Evolutionary conservation across 2,797 vertebrate genomes (phyloP).

Genomic region (Manis javanica): DNA sequence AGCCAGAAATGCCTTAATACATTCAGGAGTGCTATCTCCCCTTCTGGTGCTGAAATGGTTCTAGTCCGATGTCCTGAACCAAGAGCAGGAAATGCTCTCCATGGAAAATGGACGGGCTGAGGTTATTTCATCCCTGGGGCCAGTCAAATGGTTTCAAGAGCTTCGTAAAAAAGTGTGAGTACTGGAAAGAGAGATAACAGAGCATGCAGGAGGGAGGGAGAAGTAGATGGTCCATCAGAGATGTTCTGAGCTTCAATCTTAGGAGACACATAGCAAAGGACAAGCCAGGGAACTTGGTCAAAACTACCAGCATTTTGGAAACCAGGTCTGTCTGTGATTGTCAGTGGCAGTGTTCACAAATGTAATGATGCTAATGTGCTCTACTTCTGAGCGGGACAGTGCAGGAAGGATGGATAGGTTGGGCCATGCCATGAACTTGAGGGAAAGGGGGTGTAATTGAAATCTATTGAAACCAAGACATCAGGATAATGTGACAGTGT

Average conservation of each 20-base stretch:
- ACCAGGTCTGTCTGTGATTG: not conserved
- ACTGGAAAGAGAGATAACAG: not conserved
- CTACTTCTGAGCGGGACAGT: not conserved
- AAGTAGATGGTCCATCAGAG: too few species aligned
- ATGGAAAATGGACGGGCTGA: not conserved
- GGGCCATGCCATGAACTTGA: not conserved
- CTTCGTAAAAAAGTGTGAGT: not conserved
- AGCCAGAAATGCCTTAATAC: not conserved
- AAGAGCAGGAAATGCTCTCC: not conserved
- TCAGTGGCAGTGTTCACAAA: not conserved
- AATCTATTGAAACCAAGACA: not conserved
- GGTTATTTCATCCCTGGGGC: not conserved
- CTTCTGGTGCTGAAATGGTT: not conserved
- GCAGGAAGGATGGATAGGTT: not conserved
- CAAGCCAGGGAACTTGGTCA: not conserved
- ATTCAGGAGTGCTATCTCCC: not conserved
- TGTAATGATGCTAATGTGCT: not conserved
- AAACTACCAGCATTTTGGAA: not conserved
- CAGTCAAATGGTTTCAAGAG: not conserved
- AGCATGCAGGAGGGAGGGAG: not conserved
- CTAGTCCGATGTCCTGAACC: not conserved
- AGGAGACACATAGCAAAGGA: not conserved
- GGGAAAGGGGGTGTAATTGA: not conserved
- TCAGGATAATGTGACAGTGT: not conserved
- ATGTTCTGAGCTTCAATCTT: not conserved